phyloP scores from a whole-genome alignment of 2,797 vertebrate species.

The Myripristis murdjan region DNA sequence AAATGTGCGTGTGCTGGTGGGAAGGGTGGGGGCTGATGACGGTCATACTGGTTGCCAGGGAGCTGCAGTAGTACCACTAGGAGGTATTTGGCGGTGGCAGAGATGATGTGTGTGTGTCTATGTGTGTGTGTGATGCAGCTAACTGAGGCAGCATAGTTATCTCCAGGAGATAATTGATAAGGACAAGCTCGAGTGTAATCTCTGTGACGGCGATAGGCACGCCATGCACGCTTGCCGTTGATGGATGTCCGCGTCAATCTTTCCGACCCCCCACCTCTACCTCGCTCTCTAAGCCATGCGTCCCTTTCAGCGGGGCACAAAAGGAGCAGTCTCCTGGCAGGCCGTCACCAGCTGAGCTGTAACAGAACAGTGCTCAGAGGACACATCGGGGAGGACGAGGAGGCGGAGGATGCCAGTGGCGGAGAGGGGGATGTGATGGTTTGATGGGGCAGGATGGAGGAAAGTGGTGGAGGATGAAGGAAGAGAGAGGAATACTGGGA shows the following conservation, averaged over 20 bases:
- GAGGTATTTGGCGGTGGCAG: constrained; percentile 25
- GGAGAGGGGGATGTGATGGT: background rate
- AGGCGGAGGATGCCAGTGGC: background rate
- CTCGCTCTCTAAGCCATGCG: constrained; percentile 8
- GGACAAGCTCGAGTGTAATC: constrained; percentile 75
- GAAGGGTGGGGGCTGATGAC: constrained; percentile 12
- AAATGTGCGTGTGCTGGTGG: constrained; percentile 19
- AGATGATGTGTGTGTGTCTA: background rate
- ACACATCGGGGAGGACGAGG: constrained; percentile 10
- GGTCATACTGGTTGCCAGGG: background rate
- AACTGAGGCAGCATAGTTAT: constrained; percentile 54
- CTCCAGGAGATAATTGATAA: constrained; percentile 73
- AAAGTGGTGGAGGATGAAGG: background rate
- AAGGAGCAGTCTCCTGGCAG: constrained; percentile 74
- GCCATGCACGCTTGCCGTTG: constrained; percentile 48
- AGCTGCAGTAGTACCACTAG: constrained; percentile 26
- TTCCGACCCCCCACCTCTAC: constrained; percentile 36
- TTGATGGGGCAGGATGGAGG: background rate
- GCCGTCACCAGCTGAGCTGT: constrained; percentile 63
- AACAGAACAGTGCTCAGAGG: constrained; percentile 57
- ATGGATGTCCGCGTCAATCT: constrained; percentile 75
- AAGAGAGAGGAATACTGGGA: constrained; percentile 1
- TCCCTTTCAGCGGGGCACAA: constrained; percentile 63
- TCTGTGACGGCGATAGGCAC: constrained; percentile 67
- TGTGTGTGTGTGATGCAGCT: constrained; percentile 11